Evolutionary conservation across 2,797 vertebrate species (phyloP), one percentile per base, ranked within the genome.

Genomic region (Tympanoctomys barrerae): DNA sequence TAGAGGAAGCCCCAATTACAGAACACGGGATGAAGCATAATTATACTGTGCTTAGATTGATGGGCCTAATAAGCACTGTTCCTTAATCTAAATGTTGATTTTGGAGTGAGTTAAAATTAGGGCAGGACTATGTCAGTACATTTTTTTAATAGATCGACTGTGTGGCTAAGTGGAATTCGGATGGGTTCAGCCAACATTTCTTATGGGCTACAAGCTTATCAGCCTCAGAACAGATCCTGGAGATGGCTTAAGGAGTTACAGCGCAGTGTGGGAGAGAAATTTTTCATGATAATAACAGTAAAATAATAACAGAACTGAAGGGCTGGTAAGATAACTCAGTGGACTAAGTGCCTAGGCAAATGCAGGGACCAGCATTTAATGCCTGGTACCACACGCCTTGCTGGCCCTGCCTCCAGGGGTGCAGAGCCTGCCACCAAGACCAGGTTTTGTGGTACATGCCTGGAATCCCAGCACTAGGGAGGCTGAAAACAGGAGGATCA

Each of bases 1-100:
- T 93, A 61, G 28, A 93, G 87, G 57, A 90, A 87, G 84, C 70
- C 75, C 91, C 91, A 86, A 86, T 97, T 95, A 96, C n/a, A 95
- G 95, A 96, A 93, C 14, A 68, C 52, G 70, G 84, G 62, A 79
- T 91, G 36, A 86, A 88, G 54, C 66, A 21, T 97, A 94, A 97
- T 96, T 96, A 96, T n/a, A 80, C 49, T 85, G 39, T 84, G 82
- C 83, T 92, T 94, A 93, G 95, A 95, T 61, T 83, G 94, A 97
- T 94, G 64, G 82, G 57, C 22, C 81, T 97, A 97, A 97, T 94
- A 81, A 97, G 81, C 46, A 78, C 89, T 86, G 91, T 92, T 94
- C 85, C 79, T 96, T 96, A 89, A 97, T 91, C 87, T 89, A 97
- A 96, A 84, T 88, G 95, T 96, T 96, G 96, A 94, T 90, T 96